phyloP scores from a whole-genome alignment of 2,888 invertebrate genomes.

The Euplexia lucipara region DNA sequence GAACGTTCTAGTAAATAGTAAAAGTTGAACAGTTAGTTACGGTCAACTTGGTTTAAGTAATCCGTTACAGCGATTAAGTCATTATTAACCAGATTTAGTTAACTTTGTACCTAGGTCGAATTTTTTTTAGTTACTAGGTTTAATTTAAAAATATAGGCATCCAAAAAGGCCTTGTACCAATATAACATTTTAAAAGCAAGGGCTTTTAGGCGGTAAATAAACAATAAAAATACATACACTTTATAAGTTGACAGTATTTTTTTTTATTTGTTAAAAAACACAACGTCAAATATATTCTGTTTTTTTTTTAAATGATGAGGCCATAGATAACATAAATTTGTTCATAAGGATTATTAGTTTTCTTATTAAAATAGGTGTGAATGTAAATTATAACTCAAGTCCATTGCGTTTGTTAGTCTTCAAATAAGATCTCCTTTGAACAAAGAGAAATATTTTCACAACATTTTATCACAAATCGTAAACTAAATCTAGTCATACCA shows the following conservation, averaged over 20 bases:
- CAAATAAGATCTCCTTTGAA: background rate
- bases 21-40: constrained; percentile 50
- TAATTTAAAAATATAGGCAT: background rate
- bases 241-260: too few species aligned
- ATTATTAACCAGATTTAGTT: constrained; percentile 33
- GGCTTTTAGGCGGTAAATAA: too few species aligned
- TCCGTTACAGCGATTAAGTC: constrained; percentile 51
- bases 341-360: too few species aligned
- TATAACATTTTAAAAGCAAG: too few species aligned
- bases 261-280: too few species aligned
- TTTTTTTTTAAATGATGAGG: background rate
- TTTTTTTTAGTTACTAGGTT: accelerated
- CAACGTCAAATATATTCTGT: too few species aligned
- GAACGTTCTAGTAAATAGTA: constrained; percentile 56
- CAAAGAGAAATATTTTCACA: constrained; percentile 41
- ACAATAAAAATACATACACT: too few species aligned
- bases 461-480: background rate
- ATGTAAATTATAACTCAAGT: too few species aligned
- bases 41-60: constrained; percentile 50
- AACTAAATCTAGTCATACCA: constrained; percentile 1
- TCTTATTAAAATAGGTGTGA: too few species aligned
- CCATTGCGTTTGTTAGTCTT: background rate
- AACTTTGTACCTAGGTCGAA: too few species aligned
- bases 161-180: background rate
- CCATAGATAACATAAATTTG: too few species aligned